Conservation (phyloP, 2,113 vertebrate species). For the Thamnaconus septentrionalis region DNA sequence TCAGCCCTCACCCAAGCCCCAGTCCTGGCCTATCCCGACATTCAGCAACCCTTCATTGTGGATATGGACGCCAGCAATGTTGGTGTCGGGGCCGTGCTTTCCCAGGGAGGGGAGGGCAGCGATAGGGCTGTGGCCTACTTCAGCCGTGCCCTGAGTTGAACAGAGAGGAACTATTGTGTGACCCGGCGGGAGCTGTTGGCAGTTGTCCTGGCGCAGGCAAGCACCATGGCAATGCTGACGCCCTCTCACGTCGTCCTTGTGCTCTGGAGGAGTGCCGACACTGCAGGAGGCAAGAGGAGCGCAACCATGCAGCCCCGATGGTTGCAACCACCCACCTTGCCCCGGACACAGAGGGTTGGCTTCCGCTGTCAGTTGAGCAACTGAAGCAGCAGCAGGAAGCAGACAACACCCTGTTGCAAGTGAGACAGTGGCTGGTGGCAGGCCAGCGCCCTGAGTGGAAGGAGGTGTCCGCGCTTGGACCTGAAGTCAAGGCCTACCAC, state of each 20-base stretch:
- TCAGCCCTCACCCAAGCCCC: too few relatives aligned
- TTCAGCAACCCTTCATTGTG: too few relatives aligned
- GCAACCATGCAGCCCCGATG: neutral
- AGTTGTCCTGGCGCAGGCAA: neutral
- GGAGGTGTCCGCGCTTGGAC: neutral
- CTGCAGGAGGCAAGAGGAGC: neutral
- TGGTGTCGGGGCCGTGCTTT: too few relatives aligned
- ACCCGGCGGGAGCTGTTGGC: slow-evolving; percentile 3
- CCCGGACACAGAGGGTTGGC: neutral
- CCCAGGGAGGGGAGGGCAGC: too few relatives aligned
- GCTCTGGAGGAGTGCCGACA: too few relatives aligned
- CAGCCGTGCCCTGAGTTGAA: neutral
- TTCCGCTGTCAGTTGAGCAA: too few relatives aligned
- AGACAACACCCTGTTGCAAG: neutral
- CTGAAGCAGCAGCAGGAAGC: too few relatives aligned
- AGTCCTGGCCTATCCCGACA: too few relatives aligned
- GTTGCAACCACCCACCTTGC: neutral
- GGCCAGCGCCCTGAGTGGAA: neutral
- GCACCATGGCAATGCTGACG: too few relatives aligned
- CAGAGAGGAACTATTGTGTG: slow-evolving; percentile 5
- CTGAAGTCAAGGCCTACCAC: neutral
- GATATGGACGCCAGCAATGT: too few relatives aligned
- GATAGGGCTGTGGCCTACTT: too few relatives aligned
- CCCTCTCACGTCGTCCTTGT: too few relatives aligned
- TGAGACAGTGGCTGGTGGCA: neutral